A percentile compares a stretch with the other conserved stretches of the same genome.
phyloP scores from a whole-genome alignment of 2,113 vertebrate species.

The Xenopus tropicalis region UCB_Xtro_10.0 CM004448.2:145182001-145182500 shows the following conservation, averaged over 20 bases:
- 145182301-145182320: conserved; percentile 22
- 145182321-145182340: conserved; percentile 21
- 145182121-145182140: conserved; percentile 11
- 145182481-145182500: no score
- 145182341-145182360: conserved; percentile 4
- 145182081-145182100: not conserved
- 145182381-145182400: no score
- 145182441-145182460: no score
- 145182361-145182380: no score
- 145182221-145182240: conserved; percentile 31
- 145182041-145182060: no score
- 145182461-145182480: no score
- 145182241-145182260: conserved; percentile 28
- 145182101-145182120: not conserved
- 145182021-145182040: no score
- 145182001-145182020: no score
- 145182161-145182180: conserved; percentile 24
- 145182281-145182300: conserved; percentile 36
- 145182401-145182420: no score
- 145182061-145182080: no score
- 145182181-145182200: conserved; percentile 15
- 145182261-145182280: conserved; percentile 39
- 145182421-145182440: no score
- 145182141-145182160: conserved; percentile 1
- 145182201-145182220: conserved; percentile 19